phyloP scores from a whole-genome alignment of 2,888 invertebrate genomes.

The Drosophila recens region DNA sequence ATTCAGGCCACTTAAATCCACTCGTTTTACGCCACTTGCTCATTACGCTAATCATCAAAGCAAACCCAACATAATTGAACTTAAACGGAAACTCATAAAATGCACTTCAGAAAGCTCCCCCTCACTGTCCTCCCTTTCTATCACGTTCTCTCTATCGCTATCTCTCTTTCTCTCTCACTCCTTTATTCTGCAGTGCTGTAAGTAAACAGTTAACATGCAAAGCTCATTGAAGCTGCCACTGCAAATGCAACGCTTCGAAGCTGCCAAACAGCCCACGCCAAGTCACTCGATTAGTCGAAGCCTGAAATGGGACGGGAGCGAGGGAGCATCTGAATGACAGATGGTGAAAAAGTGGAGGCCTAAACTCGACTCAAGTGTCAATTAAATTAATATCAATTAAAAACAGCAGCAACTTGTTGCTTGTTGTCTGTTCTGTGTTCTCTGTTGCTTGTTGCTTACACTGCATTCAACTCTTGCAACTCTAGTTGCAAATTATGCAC shows the following conservation, averaged over 20 bases:
- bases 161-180: neutral
- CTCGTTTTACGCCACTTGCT: constrained; percentile 52
- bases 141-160: neutral
- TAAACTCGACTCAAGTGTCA: constrained; percentile 73
- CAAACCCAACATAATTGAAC: constrained; percentile 65
- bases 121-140: neutral
- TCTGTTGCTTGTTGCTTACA: constrained; percentile 40
- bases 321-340: constrained; percentile 1
- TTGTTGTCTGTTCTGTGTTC: constrained; percentile 13
- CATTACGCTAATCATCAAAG: constrained; percentile 60
- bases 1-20: constrained; percentile 38
- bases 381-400: constrained; percentile 81
- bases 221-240: constrained; percentile 27
- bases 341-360: constrained; percentile 42
- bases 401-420: constrained; percentile 76
- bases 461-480: constrained; percentile 33
- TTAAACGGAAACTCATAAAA: constrained; percentile 76
- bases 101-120: constrained; percentile 48
- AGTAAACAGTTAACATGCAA: constrained; percentile 19
- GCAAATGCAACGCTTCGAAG: constrained; percentile 56
- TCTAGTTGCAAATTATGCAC: constrained; percentile 73
- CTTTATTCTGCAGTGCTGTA: neutral
- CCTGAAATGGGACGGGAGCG: constrained; percentile 7
- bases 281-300: constrained; percentile 63
- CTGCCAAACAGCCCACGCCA: constrained; percentile 63